Evolutionary conservation across 2,797 vertebrate genomes (phyloP), one percentile per base, ranked within the genome.

Genomic region (Capromys pilorides): DNA sequence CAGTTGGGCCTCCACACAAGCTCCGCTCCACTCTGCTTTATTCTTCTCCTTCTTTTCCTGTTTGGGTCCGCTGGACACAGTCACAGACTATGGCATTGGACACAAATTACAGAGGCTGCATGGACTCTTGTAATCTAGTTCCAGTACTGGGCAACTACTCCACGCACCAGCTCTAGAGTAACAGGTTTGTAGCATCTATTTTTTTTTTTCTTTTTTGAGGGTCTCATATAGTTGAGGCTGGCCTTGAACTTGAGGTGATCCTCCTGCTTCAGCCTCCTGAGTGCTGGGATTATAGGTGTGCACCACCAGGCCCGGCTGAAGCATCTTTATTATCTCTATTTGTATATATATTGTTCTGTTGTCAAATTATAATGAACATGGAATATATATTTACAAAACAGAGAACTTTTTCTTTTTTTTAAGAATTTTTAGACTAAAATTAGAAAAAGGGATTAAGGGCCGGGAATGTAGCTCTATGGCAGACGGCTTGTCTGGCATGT

Each of bases 361-460:
- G 79, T 90, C 12, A 73, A 61, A 62, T 86, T 95, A 91, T 9
- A 95, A 21, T 64, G 66, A 96, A 79, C 69, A 93, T 3, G 86
- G 24, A 75, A 92, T 51, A 78, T 9, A 41, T 57, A 86, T 51
- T 78, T 67, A 82, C 7, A 97, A 84, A 86, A 86, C 49, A 82
- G 28, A 62, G 24, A 62, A 28, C 61, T 62, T 62, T 62, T 62
- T 28, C 28, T 24, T 62, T 28, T 62, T 3, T 19, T 18, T 18
- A 18, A 75, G 36, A 89, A 75, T 39, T 89, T 93, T 51, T 41
- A 97, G 36, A 49, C 57, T 87, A 75, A 18, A 88, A 51, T 33
- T 77, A 95, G 64, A 90, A 87, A 95, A 21, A 69, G 78, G 31
- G 78, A 66, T 21, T 19, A 11, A 73, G 22, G 36, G 36, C 69